Base-by-base conservation (phyloP, 1,140 invertebrate genomes). In the Conus betulinus region DNA sequence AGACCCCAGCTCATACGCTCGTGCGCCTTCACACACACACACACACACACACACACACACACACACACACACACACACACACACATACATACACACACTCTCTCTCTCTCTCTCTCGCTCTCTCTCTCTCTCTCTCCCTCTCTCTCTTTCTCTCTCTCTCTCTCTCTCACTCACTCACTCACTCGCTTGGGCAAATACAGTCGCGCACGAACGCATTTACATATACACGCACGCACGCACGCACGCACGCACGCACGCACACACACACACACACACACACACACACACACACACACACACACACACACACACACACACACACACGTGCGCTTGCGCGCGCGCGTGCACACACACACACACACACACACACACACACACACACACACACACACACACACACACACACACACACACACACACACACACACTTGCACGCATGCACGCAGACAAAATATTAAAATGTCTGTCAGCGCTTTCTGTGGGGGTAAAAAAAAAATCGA, bases 221-320 rank as follows among this genome's bases (percentile, higher is more conserved):
- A 74, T 6, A 74, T 23, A 74, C 71, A n/a, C 71, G 6, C 71
- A 74, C 71, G 23, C 71, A n/a, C n/a, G n/a, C 17, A 74, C 71
- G 1, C 71, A 74, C 71, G 6, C 71, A 74, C 71, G 6, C 71
- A 74, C 71, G 6, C 71, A 74, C 71, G 6, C 76, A 78, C 76
- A 39, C 27, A 78, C 76, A 78, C 76, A 78, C 76, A 78, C 76
- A 78, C 76, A 78, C 76, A 78, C 76, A 78, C 76, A 78, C 76
- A 78, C 27, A 39, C 25, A 78, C 76, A 78, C 76, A 78, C 76
- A 78, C 76, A 78, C 25, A 39, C 25, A 78, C 76, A 39, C 76
- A 78, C 76, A 39, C 76, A 78, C 76, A 39, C 76, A 78, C 76
- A 78, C 76, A 78, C 76, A 78, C 76, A 78, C 76, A 39, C 25